A percentile compares a stretch with the other conserved stretches of the same genome.
phyloP scores from a whole-genome alignment of 2,797 vertebrate genomes.

The Lepilemur ruficaudatus region DNA sequence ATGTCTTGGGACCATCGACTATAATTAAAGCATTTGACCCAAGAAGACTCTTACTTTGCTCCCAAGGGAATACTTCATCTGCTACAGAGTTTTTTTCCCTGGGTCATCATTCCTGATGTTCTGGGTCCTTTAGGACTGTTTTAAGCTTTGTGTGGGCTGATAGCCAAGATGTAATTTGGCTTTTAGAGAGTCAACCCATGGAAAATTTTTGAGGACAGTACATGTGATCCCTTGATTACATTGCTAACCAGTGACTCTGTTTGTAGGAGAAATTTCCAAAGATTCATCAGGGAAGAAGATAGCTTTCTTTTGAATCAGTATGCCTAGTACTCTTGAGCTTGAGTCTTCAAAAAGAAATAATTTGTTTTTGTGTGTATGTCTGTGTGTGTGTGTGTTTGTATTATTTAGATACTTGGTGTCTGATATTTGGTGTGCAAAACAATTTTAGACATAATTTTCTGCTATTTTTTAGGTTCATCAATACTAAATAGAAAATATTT shows the following conservation, averaged over 20 bases:
- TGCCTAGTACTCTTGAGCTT: not conserved
- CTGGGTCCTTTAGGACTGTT: not conserved
- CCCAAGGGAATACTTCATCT: constrained; percentile 55
- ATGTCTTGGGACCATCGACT: not conserved
- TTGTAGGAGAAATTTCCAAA: not conserved
- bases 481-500: not conserved
- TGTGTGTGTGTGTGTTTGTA: not conserved
- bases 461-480: not conserved
- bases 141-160: constrained; percentile 37
- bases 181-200: constrained; percentile 42
- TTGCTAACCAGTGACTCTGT: not conserved
- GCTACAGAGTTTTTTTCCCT: constrained; percentile 59
- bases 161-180: constrained; percentile 37
- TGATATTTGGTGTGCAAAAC: not conserved
- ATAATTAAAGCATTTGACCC: constrained; percentile 47
- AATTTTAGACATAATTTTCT: not conserved
- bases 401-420: not conserved
- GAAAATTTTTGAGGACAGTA: constrained; percentile 51
- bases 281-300: not conserved
- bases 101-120: constrained; percentile 60
- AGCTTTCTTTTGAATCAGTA: not conserved
- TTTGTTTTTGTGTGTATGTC: not conserved
- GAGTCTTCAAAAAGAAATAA: not conserved
- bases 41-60: constrained; percentile 12
- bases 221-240: not conserved